phyloP scores from a whole-genome alignment of 2,888 invertebrate species.

The Callinectes sapidus region DNA sequence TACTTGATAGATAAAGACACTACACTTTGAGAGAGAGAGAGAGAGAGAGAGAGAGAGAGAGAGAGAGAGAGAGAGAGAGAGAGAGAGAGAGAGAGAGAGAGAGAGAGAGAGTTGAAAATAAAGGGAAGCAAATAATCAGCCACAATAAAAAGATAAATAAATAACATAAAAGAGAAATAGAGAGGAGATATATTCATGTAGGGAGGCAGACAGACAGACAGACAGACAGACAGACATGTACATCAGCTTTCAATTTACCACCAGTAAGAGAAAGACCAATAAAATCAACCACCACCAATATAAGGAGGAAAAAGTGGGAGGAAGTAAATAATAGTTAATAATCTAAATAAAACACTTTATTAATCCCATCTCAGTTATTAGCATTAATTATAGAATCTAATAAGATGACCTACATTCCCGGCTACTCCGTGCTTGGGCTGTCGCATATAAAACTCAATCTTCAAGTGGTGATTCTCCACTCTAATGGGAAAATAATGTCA shows the following conservation, averaged over 20 bases:
- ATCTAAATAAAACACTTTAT: slow-evolving; percentile 72
- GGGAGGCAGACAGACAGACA: not conserved
- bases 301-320: not conserved
- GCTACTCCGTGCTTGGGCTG: slow-evolving; percentile 59
- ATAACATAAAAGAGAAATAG: too few relatives aligned
- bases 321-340: slow-evolving; percentile 28
- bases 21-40: too few relatives aligned
- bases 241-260: not conserved
- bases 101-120: too few relatives aligned
- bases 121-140: too few relatives aligned
- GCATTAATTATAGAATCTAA: slow-evolving; percentile 71
- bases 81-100: too few relatives aligned
- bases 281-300: not conserved
- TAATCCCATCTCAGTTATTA: slow-evolving; percentile 69
- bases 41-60: too few relatives aligned
- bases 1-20: too few relatives aligned
- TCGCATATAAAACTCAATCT: slow-evolving; percentile 65
- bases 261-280: not conserved
- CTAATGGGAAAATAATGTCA: slow-evolving; percentile 45
- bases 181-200: too few relatives aligned
- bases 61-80: too few relatives aligned
- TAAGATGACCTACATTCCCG: slow-evolving; percentile 69
- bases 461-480: slow-evolving; percentile 52
- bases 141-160: too few relatives aligned
- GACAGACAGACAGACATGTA: not conserved